Evolutionary conservation across 2,888 invertebrate species (phyloP).

Genomic region (Synanthedon vespiformis): DNA sequence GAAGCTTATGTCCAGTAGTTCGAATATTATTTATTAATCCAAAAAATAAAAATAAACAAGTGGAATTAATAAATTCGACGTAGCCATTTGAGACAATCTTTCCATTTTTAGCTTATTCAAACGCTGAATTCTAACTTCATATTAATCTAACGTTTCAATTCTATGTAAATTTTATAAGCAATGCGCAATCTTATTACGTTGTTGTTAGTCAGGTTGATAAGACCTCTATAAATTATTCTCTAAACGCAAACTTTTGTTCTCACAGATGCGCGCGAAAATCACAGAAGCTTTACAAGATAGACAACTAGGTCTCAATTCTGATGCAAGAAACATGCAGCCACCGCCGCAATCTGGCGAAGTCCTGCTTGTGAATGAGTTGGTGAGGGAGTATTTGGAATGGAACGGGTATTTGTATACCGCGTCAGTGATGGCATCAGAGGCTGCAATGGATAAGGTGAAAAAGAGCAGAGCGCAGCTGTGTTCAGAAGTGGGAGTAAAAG

Average conservation of each 20-base stretch:
- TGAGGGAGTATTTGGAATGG: slow-evolving; percentile 78
- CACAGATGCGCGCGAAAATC: slow-evolving; percentile 47
- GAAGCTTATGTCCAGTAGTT: no score
- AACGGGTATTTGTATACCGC: slow-evolving; percentile 77
- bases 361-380: slow-evolving; percentile 73
- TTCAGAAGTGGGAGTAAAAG: slow-evolving; percentile 58
- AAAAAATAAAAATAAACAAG: no score
- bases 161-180: no score
- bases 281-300: slow-evolving; percentile 43
- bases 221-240: no score
- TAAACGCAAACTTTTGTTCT: background rate
- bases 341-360: slow-evolving; percentile 42
- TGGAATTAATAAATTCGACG: no score
- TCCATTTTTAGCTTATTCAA: no score
- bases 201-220: no score
- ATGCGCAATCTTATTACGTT: no score
- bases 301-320: slow-evolving; percentile 17
- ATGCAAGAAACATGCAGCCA: slow-evolving; percentile 17
- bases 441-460: slow-evolving; percentile 35
- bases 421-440: slow-evolving; percentile 65
- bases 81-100: no score
- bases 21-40: no score
- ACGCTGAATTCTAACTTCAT: no score
- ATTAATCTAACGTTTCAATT: no score
- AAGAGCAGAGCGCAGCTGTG: slow-evolving; percentile 38